Percentiles rank a stretch among this genome's conserved stretches.
Evolutionary conservation across 2,113 vertebrate genomes (phyloP).

Genomic region (Rhegmatorhina hoffmannsi): DNA sequence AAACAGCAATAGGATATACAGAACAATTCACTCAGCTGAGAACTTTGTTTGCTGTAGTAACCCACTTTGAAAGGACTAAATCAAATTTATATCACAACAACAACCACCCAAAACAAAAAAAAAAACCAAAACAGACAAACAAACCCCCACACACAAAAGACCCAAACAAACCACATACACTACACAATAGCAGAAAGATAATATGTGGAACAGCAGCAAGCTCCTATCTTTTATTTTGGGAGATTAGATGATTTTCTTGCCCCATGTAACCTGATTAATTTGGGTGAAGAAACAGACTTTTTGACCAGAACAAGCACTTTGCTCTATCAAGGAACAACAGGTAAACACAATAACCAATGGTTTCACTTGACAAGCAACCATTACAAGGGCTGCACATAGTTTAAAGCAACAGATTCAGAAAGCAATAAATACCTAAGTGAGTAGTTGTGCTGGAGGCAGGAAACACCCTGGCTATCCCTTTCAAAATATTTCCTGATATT

Average conservation of each 20-base stretch:
- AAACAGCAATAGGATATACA: neutral
- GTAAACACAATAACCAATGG: neutral
- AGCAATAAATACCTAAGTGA: neutral
- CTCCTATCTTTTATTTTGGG: neutral
- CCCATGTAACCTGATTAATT: neutral
- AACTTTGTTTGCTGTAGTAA: neutral
- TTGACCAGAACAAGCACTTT: neutral
- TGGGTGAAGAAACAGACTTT: neutral
- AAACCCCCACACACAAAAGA: no score
- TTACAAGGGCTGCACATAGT: neutral
- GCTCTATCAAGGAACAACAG: neutral
- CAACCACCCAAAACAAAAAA: neutral
- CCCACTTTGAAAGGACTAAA: neutral
- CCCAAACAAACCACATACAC: no score
- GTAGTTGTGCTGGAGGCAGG: neutral
- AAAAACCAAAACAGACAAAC: no score
- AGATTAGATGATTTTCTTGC: neutral
- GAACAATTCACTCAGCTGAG: neutral
- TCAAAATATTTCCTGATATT: neutral
- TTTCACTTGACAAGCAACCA: accelerated
- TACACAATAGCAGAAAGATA: no score
- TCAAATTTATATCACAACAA: neutral
- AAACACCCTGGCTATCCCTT: neutral
- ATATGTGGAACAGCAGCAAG: no score
- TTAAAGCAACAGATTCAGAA: neutral